A percentile compares a stretch with the other conserved stretches of the same genome.
Conservation (phyloP, 2,888 invertebrate species). For the Nephrotoma appendiculata region DNA sequence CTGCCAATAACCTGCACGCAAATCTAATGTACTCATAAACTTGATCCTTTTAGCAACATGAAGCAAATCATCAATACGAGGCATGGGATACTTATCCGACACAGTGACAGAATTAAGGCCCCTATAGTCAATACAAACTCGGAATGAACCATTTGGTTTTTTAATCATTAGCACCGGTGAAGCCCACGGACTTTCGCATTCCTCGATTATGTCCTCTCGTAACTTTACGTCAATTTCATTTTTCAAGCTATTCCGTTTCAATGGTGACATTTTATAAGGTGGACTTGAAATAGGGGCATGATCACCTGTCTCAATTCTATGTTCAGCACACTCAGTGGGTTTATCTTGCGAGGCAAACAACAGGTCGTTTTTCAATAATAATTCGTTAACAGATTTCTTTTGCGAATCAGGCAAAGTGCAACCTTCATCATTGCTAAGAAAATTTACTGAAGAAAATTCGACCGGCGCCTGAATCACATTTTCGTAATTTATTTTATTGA, state of each 20-base stretch:
- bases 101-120: constrained; percentile 16
- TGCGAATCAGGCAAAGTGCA: no score
- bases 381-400: no score
- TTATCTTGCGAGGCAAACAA: no score
- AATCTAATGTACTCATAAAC: constrained; percentile 23
- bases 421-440: no score
- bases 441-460: no score
- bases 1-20: constrained; percentile 12
- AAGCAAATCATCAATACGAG: constrained; percentile 27
- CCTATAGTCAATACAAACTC: constrained; percentile 9
- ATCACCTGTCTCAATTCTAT: no score
- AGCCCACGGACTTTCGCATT: constrained; percentile 13
- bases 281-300: no score
- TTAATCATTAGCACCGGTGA: constrained; percentile 14
- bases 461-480: constrained; percentile 13
- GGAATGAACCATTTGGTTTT: constrained; percentile 16
- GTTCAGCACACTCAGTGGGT: no score
- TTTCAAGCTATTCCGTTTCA: no score
- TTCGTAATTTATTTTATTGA: constrained; percentile 16
- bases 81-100: constrained; percentile 23
- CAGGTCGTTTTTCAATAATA: no score
- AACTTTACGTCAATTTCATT: constrained; percentile 3
- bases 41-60: constrained; percentile 19
- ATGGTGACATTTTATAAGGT: no score
- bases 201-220: constrained; percentile 13